Conservation (phyloP, 92 coral and sea anemone species). For the Blastomussa wellsi region DNA sequence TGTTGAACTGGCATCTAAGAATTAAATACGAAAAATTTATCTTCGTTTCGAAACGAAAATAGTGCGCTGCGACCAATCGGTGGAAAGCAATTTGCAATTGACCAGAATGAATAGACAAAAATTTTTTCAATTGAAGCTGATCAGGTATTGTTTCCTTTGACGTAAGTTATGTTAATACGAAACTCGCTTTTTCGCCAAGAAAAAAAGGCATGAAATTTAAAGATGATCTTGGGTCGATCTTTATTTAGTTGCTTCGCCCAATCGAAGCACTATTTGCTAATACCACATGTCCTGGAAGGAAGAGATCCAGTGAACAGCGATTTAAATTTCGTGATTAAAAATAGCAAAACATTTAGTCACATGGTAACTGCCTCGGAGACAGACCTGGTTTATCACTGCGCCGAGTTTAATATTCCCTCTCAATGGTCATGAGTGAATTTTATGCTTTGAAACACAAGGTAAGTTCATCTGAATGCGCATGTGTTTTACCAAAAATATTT, state of each 20-base stretch:
- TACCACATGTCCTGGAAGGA: neutral
- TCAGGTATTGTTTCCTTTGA: neutral
- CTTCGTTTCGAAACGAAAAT: neutral
- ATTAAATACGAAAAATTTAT: neutral
- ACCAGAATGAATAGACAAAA: neutral
- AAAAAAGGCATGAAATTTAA: neutral
- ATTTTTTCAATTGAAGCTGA: neutral
- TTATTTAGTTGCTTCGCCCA: neutral
- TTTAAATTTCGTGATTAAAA: neutral
- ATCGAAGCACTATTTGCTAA: too few relatives aligned
- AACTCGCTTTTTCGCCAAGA: neutral
- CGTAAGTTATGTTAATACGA: neutral
- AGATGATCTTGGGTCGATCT: neutral
- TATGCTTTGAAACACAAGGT: neutral
- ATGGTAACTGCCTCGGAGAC: neutral
- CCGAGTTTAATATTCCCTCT: neutral
- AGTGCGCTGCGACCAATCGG: neutral
- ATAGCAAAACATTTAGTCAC: neutral
- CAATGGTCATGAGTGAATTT: neutral
- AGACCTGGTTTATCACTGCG: neutral
- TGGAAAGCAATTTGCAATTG: neutral
- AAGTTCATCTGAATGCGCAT: neutral
- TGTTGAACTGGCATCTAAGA: neutral
- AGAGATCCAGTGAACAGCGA: neutral
- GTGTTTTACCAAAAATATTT: neutral